Conservation (phyloP, 1,140 invertebrate species). For the Panagrolaimus sp. region DNA sequence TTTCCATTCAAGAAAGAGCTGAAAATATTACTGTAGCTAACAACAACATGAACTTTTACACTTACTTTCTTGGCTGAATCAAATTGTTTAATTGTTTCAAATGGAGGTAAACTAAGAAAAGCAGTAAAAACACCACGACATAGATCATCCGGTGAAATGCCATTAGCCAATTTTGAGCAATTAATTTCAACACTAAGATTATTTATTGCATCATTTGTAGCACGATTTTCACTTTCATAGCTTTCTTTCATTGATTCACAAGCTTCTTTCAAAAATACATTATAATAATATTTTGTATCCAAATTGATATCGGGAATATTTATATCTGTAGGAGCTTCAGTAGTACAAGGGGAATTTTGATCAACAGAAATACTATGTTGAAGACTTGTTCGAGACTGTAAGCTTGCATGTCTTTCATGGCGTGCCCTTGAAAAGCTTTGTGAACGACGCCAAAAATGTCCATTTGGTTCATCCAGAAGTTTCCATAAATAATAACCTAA, state of each 20-base stretch:
- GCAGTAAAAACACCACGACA: background rate
- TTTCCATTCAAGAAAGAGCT: background rate
- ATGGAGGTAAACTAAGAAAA: background rate
- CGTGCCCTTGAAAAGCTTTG: background rate
- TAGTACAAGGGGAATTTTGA: background rate
- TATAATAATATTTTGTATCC: background rate
- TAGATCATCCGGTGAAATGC: background rate
- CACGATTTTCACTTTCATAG: too few relatives aligned
- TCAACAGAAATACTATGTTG: constrained; percentile 7
- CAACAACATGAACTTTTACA: too few relatives aligned
- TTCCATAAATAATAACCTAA: background rate
- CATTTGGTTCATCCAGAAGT: background rate
- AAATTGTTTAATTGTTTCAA: background rate
- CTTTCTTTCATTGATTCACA: too few relatives aligned
- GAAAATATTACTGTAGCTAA: background rate
- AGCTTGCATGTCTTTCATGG: background rate
- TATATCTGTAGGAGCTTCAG: background rate
- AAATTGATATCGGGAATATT: background rate
- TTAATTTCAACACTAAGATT: constrained; percentile 1
- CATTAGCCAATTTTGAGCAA: background rate
- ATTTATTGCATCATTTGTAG: background rate
- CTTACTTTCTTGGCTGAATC: too few relatives aligned
- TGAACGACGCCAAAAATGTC: background rate
- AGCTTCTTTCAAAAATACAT: too few relatives aligned
- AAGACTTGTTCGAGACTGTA: background rate